A percentile compares a stretch with the other conserved stretches of the same genome.
Evolutionary conservation across 1,140 invertebrate genomes (phyloP).

Genomic region (Drosophila neocordata): DNA sequence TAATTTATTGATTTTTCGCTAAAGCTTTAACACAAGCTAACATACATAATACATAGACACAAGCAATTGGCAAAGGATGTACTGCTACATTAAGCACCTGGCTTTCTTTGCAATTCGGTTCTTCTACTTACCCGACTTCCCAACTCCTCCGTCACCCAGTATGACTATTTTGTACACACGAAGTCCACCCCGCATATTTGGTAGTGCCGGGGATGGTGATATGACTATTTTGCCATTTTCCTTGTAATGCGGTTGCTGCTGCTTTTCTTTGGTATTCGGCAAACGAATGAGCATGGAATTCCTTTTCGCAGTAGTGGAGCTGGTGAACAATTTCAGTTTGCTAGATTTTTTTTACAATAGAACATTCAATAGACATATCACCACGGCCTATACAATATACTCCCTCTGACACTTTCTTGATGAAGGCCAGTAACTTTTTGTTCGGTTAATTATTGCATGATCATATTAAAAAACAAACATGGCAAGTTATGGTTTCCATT

Average conservation of each 20-base stretch:
- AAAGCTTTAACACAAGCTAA: conserved; percentile 3
- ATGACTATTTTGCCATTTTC: conserved; percentile 64
- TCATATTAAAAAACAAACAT: neutral
- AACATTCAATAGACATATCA: conserved; percentile 79
- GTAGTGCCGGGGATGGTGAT: conserved; percentile 47
- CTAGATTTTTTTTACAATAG: conserved; percentile 70
- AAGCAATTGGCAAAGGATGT: conserved; percentile 55
- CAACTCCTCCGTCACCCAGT: conserved; percentile 91
- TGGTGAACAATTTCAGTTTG: conserved; percentile 69
- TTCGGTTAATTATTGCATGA: neutral
- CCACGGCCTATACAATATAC: conserved; percentile 66
- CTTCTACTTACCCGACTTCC: conserved; percentile 87
- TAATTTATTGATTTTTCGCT: conserved; percentile 81
- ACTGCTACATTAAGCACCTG: conserved; percentile 15
- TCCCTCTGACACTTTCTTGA: neutral
- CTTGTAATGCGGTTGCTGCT: conserved; percentile 42
- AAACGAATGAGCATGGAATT: conserved; percentile 57
- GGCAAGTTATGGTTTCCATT: neutral
- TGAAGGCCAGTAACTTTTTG: neutral
- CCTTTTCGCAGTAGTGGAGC: conserved; percentile 52
- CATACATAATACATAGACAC: neutral
- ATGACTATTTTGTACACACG: conserved; percentile 93
- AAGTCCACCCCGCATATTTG: conserved; percentile 86
- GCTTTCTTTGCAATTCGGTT: neutral
- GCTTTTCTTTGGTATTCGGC: neutral